These are phyloP conservation scores for Callinectes sapidus DNA, from an alignment of 2,888 invertebrate genomes.

Conservation along the genomic window DNA sequence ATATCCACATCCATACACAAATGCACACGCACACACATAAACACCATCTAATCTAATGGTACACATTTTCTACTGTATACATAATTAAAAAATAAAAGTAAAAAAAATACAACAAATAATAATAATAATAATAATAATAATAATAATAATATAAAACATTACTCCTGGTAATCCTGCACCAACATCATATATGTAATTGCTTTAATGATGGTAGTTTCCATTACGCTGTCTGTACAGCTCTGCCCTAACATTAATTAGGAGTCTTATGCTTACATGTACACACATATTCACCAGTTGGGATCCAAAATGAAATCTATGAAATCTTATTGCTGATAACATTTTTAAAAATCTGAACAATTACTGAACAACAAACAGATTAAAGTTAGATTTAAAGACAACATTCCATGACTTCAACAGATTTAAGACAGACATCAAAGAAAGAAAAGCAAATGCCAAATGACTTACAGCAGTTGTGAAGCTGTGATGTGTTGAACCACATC, in stretches of 20 bases:
- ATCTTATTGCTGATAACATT: slow-evolving; percentile 57
- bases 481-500: background rate
- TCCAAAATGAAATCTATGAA: slow-evolving; percentile 56
- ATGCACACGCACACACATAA: slow-evolving; percentile 32
- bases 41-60: background rate
- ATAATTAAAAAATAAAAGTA: background rate
- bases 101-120: background rate
- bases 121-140: too few relatives aligned
- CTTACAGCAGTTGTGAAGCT: slow-evolving; percentile 31
- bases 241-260: slow-evolving; percentile 45
- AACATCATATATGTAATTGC: slow-evolving; percentile 57
- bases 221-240: slow-evolving; percentile 51
- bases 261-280: slow-evolving; percentile 48
- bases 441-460: slow-evolving; percentile 53
- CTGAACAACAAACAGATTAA: slow-evolving; percentile 56
- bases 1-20: background rate
- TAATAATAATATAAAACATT: slow-evolving; percentile 31
- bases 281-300: slow-evolving; percentile 55
- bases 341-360: slow-evolving; percentile 48
- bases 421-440: slow-evolving; percentile 52
- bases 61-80: slow-evolving; percentile 57
- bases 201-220: slow-evolving; percentile 45
- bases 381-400: slow-evolving; percentile 61
- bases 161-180: slow-evolving; percentile 41
- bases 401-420: slow-evolving; percentile 54